Base-by-base conservation (phyloP, 2,113 vertebrate species). In the Oncorhynchus kisutch region DNA sequence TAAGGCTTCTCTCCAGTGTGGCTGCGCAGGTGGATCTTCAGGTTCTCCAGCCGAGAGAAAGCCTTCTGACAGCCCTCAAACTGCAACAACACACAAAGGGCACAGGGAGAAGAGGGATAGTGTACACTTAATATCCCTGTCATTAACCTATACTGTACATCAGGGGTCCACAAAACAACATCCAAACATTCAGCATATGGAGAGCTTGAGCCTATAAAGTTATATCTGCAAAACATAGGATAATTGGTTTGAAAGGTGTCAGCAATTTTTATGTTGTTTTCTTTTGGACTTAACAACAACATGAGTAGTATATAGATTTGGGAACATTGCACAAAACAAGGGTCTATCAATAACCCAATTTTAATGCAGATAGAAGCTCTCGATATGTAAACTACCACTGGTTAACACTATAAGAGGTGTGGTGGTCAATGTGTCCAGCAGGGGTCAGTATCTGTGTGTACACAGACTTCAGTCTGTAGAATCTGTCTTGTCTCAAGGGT, bases 1-100 rank as follows among this genome's bases (percentile, higher is more conserved):
- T 99, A 99, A 0, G 97, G 98, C 69, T 97, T 98, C 82, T 99
- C 98, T 20, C 98, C 97, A 0, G 98, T 99, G 86, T 99, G 98
- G 85, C 96, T 99, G 67, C 98, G 93, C 80, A 97, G 91, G 79
- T 99, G 98, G 89, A 99, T 99, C 90, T 99, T 99, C 79, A 99
- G 95, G 82, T 99, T 99, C 91, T 99, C 97, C 4, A 98, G 93
- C 16, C 97, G 95, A 66, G 97, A 99, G 90, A 99, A 99, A 20
- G 97, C 97, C 89, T 99, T 99, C 85, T 95, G 94, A 93, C 98
- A 99, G 85, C 97, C 95, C 78, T 98, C 95, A 78, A 99, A 98
- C 98, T 99, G 91, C 20, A 75, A 78, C 5, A 16, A 12, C 64
- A 85, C 1, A 31, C 25, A 27, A 24, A 25, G 65, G 18, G 48